Evolutionary conservation across 2,888 invertebrate species (phyloP).

Genomic region (Dynastes grantii): DNA sequence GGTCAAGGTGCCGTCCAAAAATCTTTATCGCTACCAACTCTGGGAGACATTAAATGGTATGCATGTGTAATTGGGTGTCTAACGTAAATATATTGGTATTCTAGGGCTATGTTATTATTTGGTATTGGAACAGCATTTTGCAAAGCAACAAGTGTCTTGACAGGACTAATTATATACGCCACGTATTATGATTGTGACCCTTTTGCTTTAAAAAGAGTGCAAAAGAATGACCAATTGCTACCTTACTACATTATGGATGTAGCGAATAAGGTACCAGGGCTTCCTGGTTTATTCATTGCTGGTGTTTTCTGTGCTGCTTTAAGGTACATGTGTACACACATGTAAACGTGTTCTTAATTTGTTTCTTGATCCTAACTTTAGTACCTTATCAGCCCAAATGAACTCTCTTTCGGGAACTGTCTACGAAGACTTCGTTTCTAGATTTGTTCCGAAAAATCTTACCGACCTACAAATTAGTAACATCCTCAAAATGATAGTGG

Average conservation of each 20-base stretch:
- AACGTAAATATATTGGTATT: neutral
- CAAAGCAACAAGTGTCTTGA: conserved; percentile 71
- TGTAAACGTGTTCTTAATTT: neutral
- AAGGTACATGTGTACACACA: conserved; percentile 66
- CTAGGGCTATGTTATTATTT: conserved; percentile 41
- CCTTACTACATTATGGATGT: conserved; percentile 82
- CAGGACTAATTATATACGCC: conserved; percentile 76
- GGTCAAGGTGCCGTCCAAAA: conserved; percentile 77
- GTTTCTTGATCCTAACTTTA: conserved; percentile 22
- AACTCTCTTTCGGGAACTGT: conserved; percentile 76
- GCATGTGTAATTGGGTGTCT: neutral
- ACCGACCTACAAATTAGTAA: conserved; percentile 73
- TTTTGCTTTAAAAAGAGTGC: conserved; percentile 72
- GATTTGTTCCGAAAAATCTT: conserved; percentile 71
- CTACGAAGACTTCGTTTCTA: conserved; percentile 76
- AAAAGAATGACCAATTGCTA: conserved; percentile 73
- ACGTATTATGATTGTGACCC: conserved; percentile 79
- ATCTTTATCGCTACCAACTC: conserved; percentile 75
- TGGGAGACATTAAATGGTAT: conserved; percentile 72
- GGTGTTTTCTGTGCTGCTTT: conserved; percentile 83
- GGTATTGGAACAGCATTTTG: conserved; percentile 41
- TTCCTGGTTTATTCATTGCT: conserved; percentile 82
- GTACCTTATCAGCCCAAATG: conserved; percentile 60
- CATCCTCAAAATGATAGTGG: conserved; percentile 74
- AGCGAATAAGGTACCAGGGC: conserved; percentile 76